Evolutionary conservation across 2,888 invertebrate genomes (phyloP), one percentile per base, ranked within the genome.

Genomic region (Troilus luridus): DNA sequence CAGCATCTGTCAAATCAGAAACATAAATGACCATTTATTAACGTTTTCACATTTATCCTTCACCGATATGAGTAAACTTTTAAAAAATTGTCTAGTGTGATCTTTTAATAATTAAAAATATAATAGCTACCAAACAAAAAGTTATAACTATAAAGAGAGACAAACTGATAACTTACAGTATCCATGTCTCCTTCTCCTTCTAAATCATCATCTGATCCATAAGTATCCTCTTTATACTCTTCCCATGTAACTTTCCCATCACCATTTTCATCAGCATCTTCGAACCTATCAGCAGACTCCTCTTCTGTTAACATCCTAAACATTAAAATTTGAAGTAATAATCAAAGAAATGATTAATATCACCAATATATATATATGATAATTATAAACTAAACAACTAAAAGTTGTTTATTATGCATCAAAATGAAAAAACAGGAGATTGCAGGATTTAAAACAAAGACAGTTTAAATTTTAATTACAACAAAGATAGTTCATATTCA

Each of bases 211-310:
- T 94, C 94, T 41, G 85, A 94, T 0, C 98, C 98, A 94, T 98
- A 99, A 0, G 97, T 96, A 94, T 98, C 98, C 91, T 96, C 95
- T n/a, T 98, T 94, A 94, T 98, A 98, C 94, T 99, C 99, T 10
- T 95, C 94, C 99, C 99, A 99, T 0, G 97, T 96, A 5, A 99
- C 96, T 92, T 95, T 94, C 0, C 97, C 97, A 94, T 99, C 97
- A 72, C 95, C 95, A 94, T 99, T 96, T 85, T 96, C 95, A 94
- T 99, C 99, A 0, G 98, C 96, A 93, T 98, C 98, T 92, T 97
- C 96, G 93, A 98, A 95, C 59, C 98, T 96, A 94, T 98, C 98
- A 90, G 96, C 95, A 0, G 98, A 97, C 94, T 99, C 99, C 94
- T 98, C 98, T 92, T 96, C 96, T 0, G 98, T 97, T 14, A 98